Base-by-base conservation (phyloP, 2,797 vertebrate species). In the Chelidonichthys spinosus region DNA sequence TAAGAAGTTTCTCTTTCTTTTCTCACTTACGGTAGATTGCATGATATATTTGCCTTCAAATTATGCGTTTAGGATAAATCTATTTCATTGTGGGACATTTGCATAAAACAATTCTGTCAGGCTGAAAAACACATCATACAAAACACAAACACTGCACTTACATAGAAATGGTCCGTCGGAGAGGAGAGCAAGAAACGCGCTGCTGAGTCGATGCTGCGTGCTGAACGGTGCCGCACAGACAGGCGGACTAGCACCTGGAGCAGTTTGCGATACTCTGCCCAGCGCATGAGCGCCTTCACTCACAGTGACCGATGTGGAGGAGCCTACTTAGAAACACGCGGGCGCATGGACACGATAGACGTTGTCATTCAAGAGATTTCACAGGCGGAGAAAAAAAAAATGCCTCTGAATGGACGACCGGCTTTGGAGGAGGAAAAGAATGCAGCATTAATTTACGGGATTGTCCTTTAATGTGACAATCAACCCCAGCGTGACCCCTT, bases 241-340 rank as follows among this genome's bases (percentile, higher is more conserved):
- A 5, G 43, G 65, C 62, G 11, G 44, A 6, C 61, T 66, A n/a
- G 47, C 32, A 52, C 53, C 76, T 81, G 42, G 4, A 56, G 62
- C 25, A 14, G 44, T 3, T 11, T 5, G 40, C 43, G 14, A 46
- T 1, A 9, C 17, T 3, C 14, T 47, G 42, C 50, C 11, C 53
- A 32, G 9, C 69, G 15, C 39, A 8, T 25, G 36, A 14, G 37
- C 53, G 47, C 9, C 43, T 37, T 49, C 2, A 11, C 14, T 11
- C 35, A 56, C 35, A 1, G 6, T 17, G 14, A 10, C 7, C 59
- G 42, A 15, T 33, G 25, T 25, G 4, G n/a, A 13, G 7, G 11
- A 54, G 8, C 9, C 17, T 10, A 11, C n/a, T 11, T 6, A n/a
- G 14, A 17, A 18, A 18, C 49, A 11, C 10, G n/a, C 49, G 11